Conservation (phyloP, 2,888 invertebrate species). For the Andrena trimmerana region DNA sequence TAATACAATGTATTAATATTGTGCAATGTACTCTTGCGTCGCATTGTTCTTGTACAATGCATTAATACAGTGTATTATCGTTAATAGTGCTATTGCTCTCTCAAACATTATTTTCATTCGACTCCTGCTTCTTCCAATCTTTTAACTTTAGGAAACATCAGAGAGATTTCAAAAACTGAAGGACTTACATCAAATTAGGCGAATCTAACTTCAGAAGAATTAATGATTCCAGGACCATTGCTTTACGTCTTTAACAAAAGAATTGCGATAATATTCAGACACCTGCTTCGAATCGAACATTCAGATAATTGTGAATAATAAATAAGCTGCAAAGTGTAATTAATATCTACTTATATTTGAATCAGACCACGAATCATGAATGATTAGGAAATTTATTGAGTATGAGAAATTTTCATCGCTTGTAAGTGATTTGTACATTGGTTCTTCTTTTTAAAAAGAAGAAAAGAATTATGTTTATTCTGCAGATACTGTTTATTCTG, state of each 20-base stretch:
- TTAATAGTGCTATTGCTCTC: not conserved
- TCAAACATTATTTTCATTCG: not conserved
- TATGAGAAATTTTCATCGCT: not conserved
- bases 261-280: too few relatives aligned
- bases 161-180: not conserved
- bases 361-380: too few relatives aligned
- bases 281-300: too few relatives aligned
- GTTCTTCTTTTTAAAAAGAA: too few relatives aligned
- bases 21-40: conserved; percentile 13
- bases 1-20: conserved; percentile 49
- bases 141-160: not conserved
- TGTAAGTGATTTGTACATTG: not conserved
- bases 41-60: conserved; percentile 22
- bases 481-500: not conserved
- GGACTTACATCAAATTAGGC: not conserved
- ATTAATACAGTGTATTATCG: conserved; percentile 30
- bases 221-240: too few relatives aligned
- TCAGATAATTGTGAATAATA: not conserved
- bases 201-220: not conserved
- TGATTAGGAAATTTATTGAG: not conserved
- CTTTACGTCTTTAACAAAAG: too few relatives aligned
- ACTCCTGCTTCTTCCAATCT: not conserved
- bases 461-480: too few relatives aligned
- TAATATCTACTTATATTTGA: too few relatives aligned
- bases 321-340: not conserved